Evolutionary conservation across 2,113 vertebrate genomes (phyloP), one percentile per base, ranked within the genome.

Genomic region (Numida meleagris): DNA sequence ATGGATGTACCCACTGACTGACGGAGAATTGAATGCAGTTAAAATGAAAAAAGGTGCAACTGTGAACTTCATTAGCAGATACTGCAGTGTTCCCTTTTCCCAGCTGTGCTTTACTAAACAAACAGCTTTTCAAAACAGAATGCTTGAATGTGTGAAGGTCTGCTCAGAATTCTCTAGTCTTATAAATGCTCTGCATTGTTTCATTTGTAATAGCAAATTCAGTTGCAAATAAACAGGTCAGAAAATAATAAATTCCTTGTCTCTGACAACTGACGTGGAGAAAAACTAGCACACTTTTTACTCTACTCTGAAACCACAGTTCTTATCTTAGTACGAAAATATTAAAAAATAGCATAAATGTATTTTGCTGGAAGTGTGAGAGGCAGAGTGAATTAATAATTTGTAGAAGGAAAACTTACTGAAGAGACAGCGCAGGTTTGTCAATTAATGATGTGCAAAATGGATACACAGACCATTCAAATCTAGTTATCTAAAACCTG

Each of bases 341-440:
- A 31, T 31, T 67, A 14, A 34, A 67, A 40, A 48, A 6, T 14
- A 43, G 14, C 21, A 2, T 75, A 73, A 76, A 61, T 1, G 58
- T 0, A 33, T 72, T 74, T 74, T n/a, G 5, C 16, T 73, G 16
- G 2, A 9, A 77, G 17, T 46, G 5, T 55, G 36, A 91, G 27
- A 86, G 18, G 10, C 45, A 40, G 66, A 70, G n/a, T 55, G 42
- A 79, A 79, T 61, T 5, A 84, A 57, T 25, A 62, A 7, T 4
- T 15, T 80, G 38, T 27, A 72, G 10, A 66, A 0, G 83, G 17
- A 80, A 62, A 67, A 5, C 14, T 4, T 58, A 11, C 29, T 83
- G 9, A 76, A 48, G 16, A 2, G 17, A 42, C 0, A 17, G 5
- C 36, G 66, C 11, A 20, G 1, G 0, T 10, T 12, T 61, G 2